Evolutionary conservation across 23 tunicate species (phyloP).

Genomic region (Ciona savignyi): DNA sequence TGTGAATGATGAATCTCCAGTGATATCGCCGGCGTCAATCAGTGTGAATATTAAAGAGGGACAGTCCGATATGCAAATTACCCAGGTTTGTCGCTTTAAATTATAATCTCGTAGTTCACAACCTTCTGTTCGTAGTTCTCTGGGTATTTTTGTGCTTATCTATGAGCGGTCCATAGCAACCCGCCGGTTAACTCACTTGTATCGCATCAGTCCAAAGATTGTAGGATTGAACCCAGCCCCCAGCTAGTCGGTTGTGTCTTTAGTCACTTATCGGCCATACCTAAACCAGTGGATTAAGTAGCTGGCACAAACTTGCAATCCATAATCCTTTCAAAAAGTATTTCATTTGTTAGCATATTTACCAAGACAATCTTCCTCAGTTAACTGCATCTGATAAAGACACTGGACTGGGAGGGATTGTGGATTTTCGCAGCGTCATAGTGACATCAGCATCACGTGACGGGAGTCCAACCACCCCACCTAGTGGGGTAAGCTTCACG

Average conservation of each 20-base stretch:
- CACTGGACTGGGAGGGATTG: constrained; percentile 42
- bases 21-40: constrained; percentile 27
- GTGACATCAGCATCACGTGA: neutral
- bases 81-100: constrained; percentile 1
- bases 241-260: neutral
- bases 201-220: too few species aligned
- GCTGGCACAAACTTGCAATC: too few species aligned
- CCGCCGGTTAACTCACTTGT: too few species aligned
- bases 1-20: constrained; percentile 60
- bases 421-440: constrained; percentile 22
- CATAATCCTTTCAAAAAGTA: too few species aligned
- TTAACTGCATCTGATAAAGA: constrained; percentile 44
- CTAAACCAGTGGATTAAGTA: too few species aligned
- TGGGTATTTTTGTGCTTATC: too few species aligned
- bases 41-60: constrained; percentile 51
- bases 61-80: neutral
- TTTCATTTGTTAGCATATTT: too few species aligned
- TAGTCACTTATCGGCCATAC: too few species aligned
- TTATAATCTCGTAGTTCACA: neutral
- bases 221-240: too few species aligned
- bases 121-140: too few species aligned
- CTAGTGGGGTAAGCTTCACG: constrained; percentile 5
- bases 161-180: too few species aligned
- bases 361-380: constrained; percentile 28
- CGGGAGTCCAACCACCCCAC: neutral